phyloP scores from a whole-genome alignment of 2,797 vertebrate genomes.

The Syncerus caffer region DNA sequence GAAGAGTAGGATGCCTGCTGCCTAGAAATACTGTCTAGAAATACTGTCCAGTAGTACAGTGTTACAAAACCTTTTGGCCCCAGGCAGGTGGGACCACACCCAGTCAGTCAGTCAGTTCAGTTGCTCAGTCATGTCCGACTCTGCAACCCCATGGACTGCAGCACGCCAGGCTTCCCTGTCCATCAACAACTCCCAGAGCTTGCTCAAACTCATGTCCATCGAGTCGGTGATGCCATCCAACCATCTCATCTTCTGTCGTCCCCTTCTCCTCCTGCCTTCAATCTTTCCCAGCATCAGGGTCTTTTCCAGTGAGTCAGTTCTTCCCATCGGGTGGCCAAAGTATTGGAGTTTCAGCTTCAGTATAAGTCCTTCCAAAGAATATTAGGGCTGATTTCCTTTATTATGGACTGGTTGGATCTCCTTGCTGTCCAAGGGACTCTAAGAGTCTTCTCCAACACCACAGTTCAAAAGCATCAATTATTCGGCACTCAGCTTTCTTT shows the following conservation, averaged over 20 bases:
- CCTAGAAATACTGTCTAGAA: not conserved
- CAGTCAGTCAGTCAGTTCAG: not conserved
- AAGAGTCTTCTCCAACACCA: not conserved
- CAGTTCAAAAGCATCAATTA: not conserved
- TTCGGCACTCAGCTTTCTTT: fast-evolving
- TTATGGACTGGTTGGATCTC: not conserved
- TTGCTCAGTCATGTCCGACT: not conserved
- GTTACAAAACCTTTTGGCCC: not conserved
- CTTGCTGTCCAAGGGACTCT: not conserved
- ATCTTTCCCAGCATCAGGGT: not conserved
- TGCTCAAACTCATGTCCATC: not conserved
- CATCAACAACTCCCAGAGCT: not conserved
- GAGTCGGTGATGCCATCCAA: not conserved
- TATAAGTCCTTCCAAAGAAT: not conserved
- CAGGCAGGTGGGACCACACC: not conserved
- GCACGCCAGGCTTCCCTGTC: not conserved
- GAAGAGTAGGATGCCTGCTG: not conserved
- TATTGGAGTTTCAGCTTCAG: not conserved
- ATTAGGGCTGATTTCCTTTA: not conserved
- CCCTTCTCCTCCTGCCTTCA: not conserved
- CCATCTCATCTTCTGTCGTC: not conserved
- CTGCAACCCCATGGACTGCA: not conserved
- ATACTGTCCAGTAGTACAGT: not conserved
- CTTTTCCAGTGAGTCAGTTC: not conserved
- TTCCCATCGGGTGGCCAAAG: not conserved